phyloP scores from a whole-genome alignment of 2,888 invertebrate genomes.

The Eupithecia exiguata region DNA sequence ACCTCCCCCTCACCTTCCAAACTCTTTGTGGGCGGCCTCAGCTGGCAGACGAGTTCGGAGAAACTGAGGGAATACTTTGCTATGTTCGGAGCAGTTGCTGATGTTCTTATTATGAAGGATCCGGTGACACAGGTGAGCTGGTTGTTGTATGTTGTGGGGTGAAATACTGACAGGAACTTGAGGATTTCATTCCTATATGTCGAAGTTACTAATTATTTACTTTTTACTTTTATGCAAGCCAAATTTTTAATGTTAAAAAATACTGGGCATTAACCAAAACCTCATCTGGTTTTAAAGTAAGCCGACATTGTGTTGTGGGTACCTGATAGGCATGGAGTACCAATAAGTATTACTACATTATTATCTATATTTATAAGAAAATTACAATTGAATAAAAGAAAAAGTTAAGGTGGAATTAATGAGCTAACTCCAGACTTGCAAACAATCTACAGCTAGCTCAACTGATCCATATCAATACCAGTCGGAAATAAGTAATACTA shows the following conservation, averaged over 20 bases:
- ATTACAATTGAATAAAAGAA: too few relatives aligned
- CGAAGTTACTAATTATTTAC: neutral
- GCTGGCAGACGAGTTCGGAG: slow-evolving; percentile 96
- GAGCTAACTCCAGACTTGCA: too few relatives aligned
- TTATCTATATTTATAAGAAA: too few relatives aligned
- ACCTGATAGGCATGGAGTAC: too few relatives aligned
- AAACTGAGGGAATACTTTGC: slow-evolving; percentile 96
- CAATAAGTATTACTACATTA: too few relatives aligned
- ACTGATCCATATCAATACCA: too few relatives aligned
- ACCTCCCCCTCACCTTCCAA: slow-evolving; percentile 89
- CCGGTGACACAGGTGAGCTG: slow-evolving; percentile 92
- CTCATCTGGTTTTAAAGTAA: neutral
- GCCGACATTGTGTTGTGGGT: neutral
- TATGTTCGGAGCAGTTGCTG: slow-evolving; percentile 95
- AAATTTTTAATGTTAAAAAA: neutral
- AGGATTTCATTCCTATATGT: neutral
- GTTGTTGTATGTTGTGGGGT: slow-evolving; percentile 13
- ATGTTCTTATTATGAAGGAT: slow-evolving; percentile 97
- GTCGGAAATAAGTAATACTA: too few relatives aligned
- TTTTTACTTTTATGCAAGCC: neutral
- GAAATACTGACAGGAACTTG: slow-evolving; percentile 4
- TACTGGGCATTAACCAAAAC: neutral
- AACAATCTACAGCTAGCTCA: too few relatives aligned
- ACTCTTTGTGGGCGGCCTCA: slow-evolving; percentile 95
- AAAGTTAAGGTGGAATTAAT: too few relatives aligned